phyloP scores from a whole-genome alignment of 2,797 vertebrate genomes.

The Toxotes lorentzi region DNA sequence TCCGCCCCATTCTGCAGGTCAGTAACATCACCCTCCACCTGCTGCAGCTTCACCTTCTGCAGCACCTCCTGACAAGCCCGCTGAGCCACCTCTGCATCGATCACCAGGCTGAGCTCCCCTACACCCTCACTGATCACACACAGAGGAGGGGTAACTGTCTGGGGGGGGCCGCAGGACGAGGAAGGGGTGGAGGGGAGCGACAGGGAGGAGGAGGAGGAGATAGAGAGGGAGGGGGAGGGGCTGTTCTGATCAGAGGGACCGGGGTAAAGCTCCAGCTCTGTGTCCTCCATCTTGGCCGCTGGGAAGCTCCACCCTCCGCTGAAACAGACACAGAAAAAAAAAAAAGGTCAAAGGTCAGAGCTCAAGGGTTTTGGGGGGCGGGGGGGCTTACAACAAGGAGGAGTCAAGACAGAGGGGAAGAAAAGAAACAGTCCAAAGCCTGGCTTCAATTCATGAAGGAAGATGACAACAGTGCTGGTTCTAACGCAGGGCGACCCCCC shows the following conservation, averaged over 20 bases:
- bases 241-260: slow-evolving; percentile 75
- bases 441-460: too few relatives aligned
- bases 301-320: slow-evolving; percentile 58
- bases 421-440: too few relatives aligned
- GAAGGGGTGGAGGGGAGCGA: slow-evolving; percentile 85
- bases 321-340: slow-evolving; percentile 24
- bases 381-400: too few relatives aligned
- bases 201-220: slow-evolving; percentile 81
- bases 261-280: slow-evolving; percentile 67
- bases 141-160: slow-evolving; percentile 79
- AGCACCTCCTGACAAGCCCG: slow-evolving; percentile 94
- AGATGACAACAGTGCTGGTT: too few relatives aligned
- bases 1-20: background rate
- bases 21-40: slow-evolving; percentile 52
- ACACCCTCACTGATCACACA: slow-evolving; percentile 91
- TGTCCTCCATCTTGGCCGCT: slow-evolving; percentile 80
- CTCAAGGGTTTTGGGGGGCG: too few relatives aligned
- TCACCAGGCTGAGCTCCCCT: slow-evolving; percentile 88
- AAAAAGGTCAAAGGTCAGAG: slow-evolving; percentile 23
- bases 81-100: slow-evolving; percentile 92
- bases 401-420: too few relatives aligned
- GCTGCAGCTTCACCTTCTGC: slow-evolving; percentile 90
- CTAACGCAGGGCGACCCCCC: too few relatives aligned
- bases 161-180: slow-evolving; percentile 72
- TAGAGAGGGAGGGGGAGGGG: slow-evolving; percentile 79